Evolutionary conservation across 2,888 invertebrate species (phyloP), one percentile per base, ranked within the genome.

Genomic region (Pollenia angustigena): DNA sequence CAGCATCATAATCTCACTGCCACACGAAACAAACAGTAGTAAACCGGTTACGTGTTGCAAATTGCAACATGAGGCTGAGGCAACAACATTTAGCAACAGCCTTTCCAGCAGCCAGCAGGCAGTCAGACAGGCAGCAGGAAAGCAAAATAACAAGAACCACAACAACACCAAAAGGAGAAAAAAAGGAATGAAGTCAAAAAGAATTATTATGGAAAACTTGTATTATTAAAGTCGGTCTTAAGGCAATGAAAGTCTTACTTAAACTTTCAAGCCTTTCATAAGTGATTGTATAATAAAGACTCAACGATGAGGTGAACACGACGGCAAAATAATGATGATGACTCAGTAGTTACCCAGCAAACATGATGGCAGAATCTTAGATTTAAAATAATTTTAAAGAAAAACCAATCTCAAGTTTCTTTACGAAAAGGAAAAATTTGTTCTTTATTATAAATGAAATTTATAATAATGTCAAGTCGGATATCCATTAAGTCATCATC

Each of bases 211-310:
- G 40, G n/a, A 10, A 81, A 62, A 56, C 72, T 64, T 48, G 44
- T 64, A 71, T 56, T 71, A 50, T 56, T 78, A 72, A 81, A 81
- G 81, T 58, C 74, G 60, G 69, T 64, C 82, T 83, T 79, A 79
- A 54, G 84, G 83, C 82, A 78, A 84, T 80, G 79, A 85, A 84
- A 85, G 87, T 87, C 68, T 78, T 66, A 71, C 68, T 85, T 79
- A 84, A 84, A 80, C 83, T 83, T 87, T 81, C 87, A 87, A 84
- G 84, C 87, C 84, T 87, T 81, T 79, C 84, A 78, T 81, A 84
- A 87, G 82, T 80, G 82, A 85, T 72, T 85, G 82, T 84, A 76
- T 81, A 78, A 80, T 81, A 76, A 60, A 48, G 50, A 66, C 68
- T 54, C 16, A 32, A 32, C 32, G 32, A 32, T 32, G 32, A 0